A percentile compares a stretch with the other conserved stretches of the same genome.
phyloP scores from a whole-genome alignment of 1,140 invertebrate species.

The Cephus cinctus region DNA sequence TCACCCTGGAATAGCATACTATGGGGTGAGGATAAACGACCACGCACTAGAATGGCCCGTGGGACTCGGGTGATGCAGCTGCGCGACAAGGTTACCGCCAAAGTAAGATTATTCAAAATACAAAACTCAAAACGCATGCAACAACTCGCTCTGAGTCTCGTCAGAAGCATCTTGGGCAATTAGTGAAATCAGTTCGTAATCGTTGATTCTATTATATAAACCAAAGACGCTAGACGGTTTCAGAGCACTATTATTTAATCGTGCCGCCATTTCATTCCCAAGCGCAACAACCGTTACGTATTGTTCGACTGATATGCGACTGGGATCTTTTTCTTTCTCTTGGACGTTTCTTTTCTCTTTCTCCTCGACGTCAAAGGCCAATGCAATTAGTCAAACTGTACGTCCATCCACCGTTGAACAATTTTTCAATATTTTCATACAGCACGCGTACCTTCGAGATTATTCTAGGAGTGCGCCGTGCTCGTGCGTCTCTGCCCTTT shows the following conservation, averaged over 20 bases:
- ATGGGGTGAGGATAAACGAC: conserved; percentile 31
- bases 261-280: conserved; percentile 26
- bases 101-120: conserved; percentile 25
- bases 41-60: conserved; percentile 14
- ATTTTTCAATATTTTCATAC: no score
- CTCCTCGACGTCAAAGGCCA: no score
- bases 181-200: no score
- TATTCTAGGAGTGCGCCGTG: no score
- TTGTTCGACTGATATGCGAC: conserved; percentile 26
- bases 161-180: no score
- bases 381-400: no score
- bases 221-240: no score
- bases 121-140: conserved; percentile 6
- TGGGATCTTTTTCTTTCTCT: conserved; percentile 13
- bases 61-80: conserved; percentile 28
- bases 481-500: no score
- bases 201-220: no score
- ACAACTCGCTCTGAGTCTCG: no score
- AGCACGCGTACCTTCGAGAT: no score
- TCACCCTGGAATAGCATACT: conserved; percentile 55
- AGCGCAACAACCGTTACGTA: conserved; percentile 33
- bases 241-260: conserved; percentile 30
- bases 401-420: no score
- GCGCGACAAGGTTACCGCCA: conserved; percentile 31
- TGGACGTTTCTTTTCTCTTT: conserved; percentile 15